A percentile compares a stretch with the other conserved stretches of the same genome.
Evolutionary conservation across 2,888 invertebrate species (phyloP).

Genomic region (Yponomeuta sedellus): DNA sequence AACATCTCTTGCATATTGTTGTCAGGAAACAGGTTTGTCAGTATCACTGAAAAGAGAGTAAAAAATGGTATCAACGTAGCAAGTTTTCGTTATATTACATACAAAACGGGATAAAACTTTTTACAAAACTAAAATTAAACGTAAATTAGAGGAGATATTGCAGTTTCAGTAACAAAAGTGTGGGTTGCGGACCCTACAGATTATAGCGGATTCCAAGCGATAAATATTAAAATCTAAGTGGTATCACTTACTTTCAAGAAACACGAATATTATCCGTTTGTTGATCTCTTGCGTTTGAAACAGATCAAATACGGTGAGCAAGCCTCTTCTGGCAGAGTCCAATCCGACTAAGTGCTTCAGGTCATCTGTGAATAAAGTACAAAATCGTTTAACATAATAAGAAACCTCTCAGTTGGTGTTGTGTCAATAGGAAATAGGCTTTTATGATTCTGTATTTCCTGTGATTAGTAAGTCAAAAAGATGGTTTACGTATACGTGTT

Average conservation of each 20-base stretch:
- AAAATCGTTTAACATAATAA: neutral
- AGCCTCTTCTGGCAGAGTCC: slow-evolving; percentile 89
- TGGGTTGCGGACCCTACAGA: too few species aligned
- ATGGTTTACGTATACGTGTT: too few species aligned
- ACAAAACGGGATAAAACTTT: too few species aligned
- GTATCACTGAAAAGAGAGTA: slow-evolving; percentile 46
- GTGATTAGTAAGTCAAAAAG: too few species aligned
- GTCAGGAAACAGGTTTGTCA: slow-evolving; percentile 87
- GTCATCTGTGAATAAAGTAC: slow-evolving; percentile 80
- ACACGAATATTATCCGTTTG: slow-evolving; percentile 86
- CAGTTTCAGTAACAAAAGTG: too few species aligned
- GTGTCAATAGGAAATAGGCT: too few species aligned
- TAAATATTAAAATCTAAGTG: neutral
- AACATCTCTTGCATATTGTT: slow-evolving; percentile 84
- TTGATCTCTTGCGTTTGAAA: slow-evolving; percentile 92
- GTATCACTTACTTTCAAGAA: slow-evolving; percentile 83
- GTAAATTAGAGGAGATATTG: too few species aligned
- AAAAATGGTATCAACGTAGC: neutral
- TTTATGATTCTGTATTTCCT: too few species aligned
- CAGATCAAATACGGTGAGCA: slow-evolving; percentile 89
- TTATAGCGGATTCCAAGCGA: too few species aligned
- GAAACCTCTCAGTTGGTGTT: too few species aligned
- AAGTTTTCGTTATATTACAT: too few species aligned
- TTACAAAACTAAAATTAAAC: too few species aligned
- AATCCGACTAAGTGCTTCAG: slow-evolving; percentile 92